A percentile compares a stretch with the other conserved stretches of the same genome.
phyloP scores from a whole-genome alignment of 2,888 invertebrate species.

The Neocrepidodera transversa region DNA sequence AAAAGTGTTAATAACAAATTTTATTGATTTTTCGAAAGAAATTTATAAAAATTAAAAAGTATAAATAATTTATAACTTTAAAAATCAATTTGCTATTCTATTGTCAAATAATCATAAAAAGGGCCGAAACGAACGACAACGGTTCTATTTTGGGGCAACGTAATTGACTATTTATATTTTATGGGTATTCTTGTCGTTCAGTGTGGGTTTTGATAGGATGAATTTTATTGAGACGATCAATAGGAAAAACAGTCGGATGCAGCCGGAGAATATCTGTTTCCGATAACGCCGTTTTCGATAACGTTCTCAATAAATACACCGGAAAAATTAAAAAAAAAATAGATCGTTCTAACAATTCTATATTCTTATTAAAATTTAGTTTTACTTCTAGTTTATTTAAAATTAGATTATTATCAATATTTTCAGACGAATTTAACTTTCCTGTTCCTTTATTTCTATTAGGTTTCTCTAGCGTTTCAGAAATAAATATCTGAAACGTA shows the following conservation, averaged over 20 bases:
- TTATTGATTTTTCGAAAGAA: no score
- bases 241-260: conserved; percentile 26
- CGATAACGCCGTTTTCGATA: conserved; percentile 26
- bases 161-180: conserved; percentile 29
- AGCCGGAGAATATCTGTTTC: conserved; percentile 25
- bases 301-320: conserved; percentile 7
- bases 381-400: no score
- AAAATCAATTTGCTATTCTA: no score
- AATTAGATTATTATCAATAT: no score
- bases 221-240: conserved; percentile 26
- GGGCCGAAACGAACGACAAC: background rate
- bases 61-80: no score
- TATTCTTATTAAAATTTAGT: no score
- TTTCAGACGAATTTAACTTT: conserved; percentile 18
- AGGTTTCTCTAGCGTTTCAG: conserved; percentile 28
- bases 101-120: conserved; percentile 7
- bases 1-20: no score
- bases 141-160: conserved; percentile 19
- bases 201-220: conserved; percentile 26
- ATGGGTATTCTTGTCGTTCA: conserved; percentile 27
- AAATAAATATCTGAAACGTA: conserved; percentile 29
- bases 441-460: conserved; percentile 27
- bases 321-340: background rate
- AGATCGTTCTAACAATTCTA: background rate
- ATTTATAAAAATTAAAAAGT: no score